Evolutionary conservation across 2,797 vertebrate species (phyloP), one percentile per base, ranked within the genome.

Genomic region (Siniperca obscura): DNA sequence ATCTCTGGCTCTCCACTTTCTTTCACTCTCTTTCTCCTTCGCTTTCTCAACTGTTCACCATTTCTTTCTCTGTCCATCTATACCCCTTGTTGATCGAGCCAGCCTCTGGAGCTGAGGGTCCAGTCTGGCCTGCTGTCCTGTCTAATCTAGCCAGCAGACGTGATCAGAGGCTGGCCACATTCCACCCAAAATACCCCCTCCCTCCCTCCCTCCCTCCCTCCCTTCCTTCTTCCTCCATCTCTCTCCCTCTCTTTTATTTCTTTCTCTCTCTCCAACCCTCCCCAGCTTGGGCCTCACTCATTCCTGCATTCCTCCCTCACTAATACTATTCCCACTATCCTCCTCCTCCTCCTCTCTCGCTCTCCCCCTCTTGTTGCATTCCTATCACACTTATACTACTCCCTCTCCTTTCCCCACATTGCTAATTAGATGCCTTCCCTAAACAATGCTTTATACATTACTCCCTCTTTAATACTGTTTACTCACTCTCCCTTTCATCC

Each of bases 151-250:
- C 87, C 86, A 86, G 90, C 77, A 90, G 92, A 91, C 87, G 42
- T 94, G 95, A 96, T 95, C 92, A 95, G 92, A 95, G 92, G 72
- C 91, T 90, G 89, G 91, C 90, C 86, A 93, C 95, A 96, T 96
- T 96, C 95, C 95, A 94, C 80, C 90, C 84, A 88, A 85, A 89
- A 87, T 59, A 68, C 88, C 76, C 84, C 79, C 85, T 44, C 77
- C 48, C 44, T 55, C 56, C 53, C 66, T 65, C n/a, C n/a, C n/a
- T n/a, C n/a, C n/a, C n/a, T 44, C 78, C 46, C 44, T 61, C 60
- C 70, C 57, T 64, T 69, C 42, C 42, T 76, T 62, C 42, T 11
- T n/a, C 68, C 76, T 68, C 40, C 27, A 22, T 83, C 86, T 62
- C 64, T 71, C 74, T 72, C 74, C 2, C 38, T 80, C 86, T 42